A percentile compares a stretch with the other conserved stretches of the same genome.
Conservation (phyloP, 1,140 invertebrate genomes). For the Drosophila albomicans region DNA sequence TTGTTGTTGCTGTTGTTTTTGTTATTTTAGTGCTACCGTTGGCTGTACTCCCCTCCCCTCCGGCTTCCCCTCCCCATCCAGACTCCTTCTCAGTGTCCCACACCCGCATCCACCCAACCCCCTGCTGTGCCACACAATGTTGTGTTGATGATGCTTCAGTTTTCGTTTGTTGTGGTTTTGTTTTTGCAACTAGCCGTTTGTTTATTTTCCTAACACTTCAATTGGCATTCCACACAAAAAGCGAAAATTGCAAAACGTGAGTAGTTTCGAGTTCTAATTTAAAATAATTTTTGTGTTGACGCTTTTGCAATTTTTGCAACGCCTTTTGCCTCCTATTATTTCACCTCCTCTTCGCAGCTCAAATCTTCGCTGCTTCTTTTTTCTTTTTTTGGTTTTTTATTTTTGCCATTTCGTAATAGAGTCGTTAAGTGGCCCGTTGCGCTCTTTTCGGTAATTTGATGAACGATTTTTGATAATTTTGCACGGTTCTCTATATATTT, state of each 20-base stretch:
- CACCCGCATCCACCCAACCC: neutral
- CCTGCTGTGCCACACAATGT: slow-evolving; percentile 52
- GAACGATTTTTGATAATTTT: slow-evolving; percentile 84
- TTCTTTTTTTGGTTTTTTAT: slow-evolving; percentile 40
- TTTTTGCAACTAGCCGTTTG: slow-evolving; percentile 73
- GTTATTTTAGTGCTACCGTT: slow-evolving; percentile 81
- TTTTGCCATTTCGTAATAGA: slow-evolving; percentile 81
- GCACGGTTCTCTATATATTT: slow-evolving; percentile 59
- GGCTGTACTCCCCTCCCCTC: slow-evolving; percentile 39
- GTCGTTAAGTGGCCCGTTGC: slow-evolving; percentile 74
- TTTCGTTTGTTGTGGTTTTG: slow-evolving; percentile 51
- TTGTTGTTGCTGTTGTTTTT: slow-evolving; percentile 77
- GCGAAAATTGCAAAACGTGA: slow-evolving; percentile 84
- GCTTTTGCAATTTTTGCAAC: slow-evolving; percentile 78
- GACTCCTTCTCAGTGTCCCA: slow-evolving; percentile 6
- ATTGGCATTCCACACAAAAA: slow-evolving; percentile 82
- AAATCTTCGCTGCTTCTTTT: neutral
- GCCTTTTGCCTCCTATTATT: slow-evolving; percentile 49
- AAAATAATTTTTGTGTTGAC: slow-evolving; percentile 84
- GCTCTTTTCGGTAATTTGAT: slow-evolving; percentile 78
- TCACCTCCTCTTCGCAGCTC: neutral
- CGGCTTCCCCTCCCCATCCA: neutral
- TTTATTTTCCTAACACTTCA: slow-evolving; percentile 84
- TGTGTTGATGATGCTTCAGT: slow-evolving; percentile 77
- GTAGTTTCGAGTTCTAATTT: slow-evolving; percentile 84